Conservation (phyloP, 2,113 vertebrate species). For the Caranx melampygus region DNA sequence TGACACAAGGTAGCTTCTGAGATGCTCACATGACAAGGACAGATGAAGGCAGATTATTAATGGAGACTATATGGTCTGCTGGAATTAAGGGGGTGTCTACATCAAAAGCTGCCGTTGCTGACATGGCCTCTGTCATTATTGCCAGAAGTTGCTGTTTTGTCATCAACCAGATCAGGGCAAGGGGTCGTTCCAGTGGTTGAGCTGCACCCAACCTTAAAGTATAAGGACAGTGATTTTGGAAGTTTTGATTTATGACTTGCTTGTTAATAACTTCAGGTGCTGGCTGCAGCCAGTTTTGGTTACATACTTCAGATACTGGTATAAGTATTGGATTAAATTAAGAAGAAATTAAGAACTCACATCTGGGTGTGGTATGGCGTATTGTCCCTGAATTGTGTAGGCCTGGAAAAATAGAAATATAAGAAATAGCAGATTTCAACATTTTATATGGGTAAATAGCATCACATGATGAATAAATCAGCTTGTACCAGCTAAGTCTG, state of each 20-base stretch:
- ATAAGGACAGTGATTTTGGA: constrained; percentile 3
- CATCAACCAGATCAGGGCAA: background rate
- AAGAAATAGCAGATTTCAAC: constrained; percentile 21
- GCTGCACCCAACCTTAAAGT: constrained; percentile 2
- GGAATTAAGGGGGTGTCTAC: constrained; percentile 54
- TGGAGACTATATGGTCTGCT: constrained; percentile 51
- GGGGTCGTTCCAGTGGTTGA: background rate
- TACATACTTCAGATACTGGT: background rate
- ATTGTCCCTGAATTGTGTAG: constrained; percentile 99
- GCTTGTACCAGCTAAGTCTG: background rate
- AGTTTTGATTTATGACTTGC: background rate
- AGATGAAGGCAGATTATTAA: constrained; percentile 77
- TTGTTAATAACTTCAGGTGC: background rate
- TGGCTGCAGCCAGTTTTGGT: background rate
- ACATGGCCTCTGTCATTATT: constrained; percentile 42
- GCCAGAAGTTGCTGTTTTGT: constrained; percentile 12
- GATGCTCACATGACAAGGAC: constrained; percentile 66
- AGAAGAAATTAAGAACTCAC: constrained; percentile 87
- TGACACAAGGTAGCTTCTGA: constrained; percentile 66
- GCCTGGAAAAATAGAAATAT: constrained; percentile 83
- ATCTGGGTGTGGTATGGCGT: constrained; percentile 97
- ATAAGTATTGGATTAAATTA: background rate
- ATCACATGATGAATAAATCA: background rate
- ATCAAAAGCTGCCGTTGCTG: constrained; percentile 24
- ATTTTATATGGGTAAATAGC: background rate